Base-by-base conservation (phyloP, 2,797 vertebrate species). In the Agapornis canus region DNA sequence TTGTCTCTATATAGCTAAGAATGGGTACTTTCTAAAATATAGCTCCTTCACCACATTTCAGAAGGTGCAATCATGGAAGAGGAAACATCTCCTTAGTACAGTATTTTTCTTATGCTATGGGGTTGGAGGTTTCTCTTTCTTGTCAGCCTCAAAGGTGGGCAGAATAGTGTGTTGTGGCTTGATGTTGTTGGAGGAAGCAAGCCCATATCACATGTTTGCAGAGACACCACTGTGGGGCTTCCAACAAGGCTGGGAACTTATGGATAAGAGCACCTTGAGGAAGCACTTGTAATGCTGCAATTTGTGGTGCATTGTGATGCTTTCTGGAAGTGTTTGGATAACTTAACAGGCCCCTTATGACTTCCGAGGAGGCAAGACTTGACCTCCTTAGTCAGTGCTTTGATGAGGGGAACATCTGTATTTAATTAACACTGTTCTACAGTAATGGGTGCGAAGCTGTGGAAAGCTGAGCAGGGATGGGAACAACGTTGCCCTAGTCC, bases 371-470 rank as follows among this genome's bases (percentile, higher is more conserved):
- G 87, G 43, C 5, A 27, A 57, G 71, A 52, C 76, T 40, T 93
- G 40, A 57, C 49, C 49, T 82, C 20, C 51, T 93, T 93, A 68
- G 82, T 81, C 73, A 81, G 61, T 1, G 0, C 76, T 75, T 73
- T 90, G 77, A 72, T 2, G 5, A 93, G 91, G 54, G 90, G 78
- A 91, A 77, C 6, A 8, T 94, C 73, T 47, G 16, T 87, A 56
- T 96, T 92, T 97, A 94, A 96, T 97, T 97, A 95, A 94, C 86
- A 73, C 86, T 39, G 26, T 68, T 94, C 88, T 66, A 4, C 70
- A 43, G 51, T 77, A 86, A 93, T 52, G 75, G 75, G 59, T 89
- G 56, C 0, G 2, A 87, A 52, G 79, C 54, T 59, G 42, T 90
- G 82, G 84, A 89, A 94, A 96, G 81, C 73, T 80, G 66, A 95